phyloP scores from a whole-genome alignment of 2,797 vertebrate species.

The Tympanoctomys barrerae region DNA sequence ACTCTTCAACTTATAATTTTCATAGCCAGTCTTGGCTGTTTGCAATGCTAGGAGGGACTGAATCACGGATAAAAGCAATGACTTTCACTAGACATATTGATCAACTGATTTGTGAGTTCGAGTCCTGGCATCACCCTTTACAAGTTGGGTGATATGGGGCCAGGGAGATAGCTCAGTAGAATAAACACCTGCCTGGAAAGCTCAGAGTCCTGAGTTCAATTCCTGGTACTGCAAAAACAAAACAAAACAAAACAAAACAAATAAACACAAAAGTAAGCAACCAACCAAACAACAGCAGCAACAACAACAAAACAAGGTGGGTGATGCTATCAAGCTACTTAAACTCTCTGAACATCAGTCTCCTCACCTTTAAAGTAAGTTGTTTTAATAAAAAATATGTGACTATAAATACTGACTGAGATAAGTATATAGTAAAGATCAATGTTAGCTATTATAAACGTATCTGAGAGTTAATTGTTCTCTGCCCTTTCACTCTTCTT shows the following conservation, averaged over 20 bases:
- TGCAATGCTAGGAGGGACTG: conserved; percentile 7
- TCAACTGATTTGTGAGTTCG: neutral
- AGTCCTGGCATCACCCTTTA: neutral
- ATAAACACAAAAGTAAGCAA: too few relatives aligned
- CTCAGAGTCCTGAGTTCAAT: too few relatives aligned
- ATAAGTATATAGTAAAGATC: neutral
- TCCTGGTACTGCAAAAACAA: too few relatives aligned
- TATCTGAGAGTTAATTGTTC: neutral
- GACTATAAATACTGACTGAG: neutral
- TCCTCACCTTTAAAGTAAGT: neutral
- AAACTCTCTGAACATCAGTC: neutral
- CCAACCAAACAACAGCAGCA: too few relatives aligned
- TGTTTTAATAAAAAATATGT: neutral
- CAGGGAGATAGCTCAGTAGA: too few relatives aligned
- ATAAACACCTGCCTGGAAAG: too few relatives aligned
- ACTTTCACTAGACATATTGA: neutral
- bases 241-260: too few relatives aligned
- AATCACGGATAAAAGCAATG: neutral
- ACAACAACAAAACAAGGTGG: neutral
- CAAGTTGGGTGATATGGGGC: neutral
- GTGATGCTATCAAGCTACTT: neutral
- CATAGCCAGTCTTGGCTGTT: neutral
- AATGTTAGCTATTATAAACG: neutral
- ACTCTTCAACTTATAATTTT: neutral
- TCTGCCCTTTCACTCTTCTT: neutral